Percentiles rank a stretch among this genome's conserved stretches.
phyloP scores from a whole-genome alignment of 2,888 invertebrate genomes.

The Polia nebulosa region DNA sequence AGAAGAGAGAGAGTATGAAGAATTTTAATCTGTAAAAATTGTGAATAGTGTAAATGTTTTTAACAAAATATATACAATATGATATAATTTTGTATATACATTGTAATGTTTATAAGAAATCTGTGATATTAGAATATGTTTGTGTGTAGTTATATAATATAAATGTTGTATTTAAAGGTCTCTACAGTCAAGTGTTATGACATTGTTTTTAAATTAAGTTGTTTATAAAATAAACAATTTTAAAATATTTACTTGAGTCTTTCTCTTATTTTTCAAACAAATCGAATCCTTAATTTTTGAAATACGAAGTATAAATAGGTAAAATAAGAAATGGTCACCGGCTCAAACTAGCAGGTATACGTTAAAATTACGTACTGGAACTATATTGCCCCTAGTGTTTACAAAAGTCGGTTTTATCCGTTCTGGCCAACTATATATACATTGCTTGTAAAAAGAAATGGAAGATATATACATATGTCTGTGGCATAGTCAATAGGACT shows the following conservation, averaged over 20 bases:
- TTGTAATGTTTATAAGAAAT: slow-evolving; percentile 70
- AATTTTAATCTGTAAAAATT: slow-evolving; percentile 55
- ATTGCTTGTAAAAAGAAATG: too few species aligned
- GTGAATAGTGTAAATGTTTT: slow-evolving; percentile 53
- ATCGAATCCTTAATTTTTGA: too few species aligned
- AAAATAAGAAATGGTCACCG: neutral
- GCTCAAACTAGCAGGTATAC: neutral
- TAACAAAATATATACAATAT: slow-evolving; percentile 59
- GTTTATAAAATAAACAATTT: slow-evolving; percentile 89
- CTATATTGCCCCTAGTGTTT: neutral
- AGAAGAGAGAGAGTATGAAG: slow-evolving; percentile 31
- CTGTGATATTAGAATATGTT: slow-evolving; percentile 87
- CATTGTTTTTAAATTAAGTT: slow-evolving; percentile 83
- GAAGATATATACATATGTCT: too few species aligned
- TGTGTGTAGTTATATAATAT: slow-evolving; percentile 73
- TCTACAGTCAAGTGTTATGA: slow-evolving; percentile 82
- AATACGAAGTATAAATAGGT: too few species aligned
- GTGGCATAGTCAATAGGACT: too few species aligned
- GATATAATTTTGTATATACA: slow-evolving; percentile 60
- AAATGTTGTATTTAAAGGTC: slow-evolving; percentile 79
- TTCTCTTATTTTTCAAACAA: slow-evolving; percentile 38
- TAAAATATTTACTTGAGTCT: slow-evolving; percentile 62
- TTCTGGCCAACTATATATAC: neutral
- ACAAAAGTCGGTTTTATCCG: neutral
- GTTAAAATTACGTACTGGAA: neutral